Conservation (phyloP, 2,888 invertebrate species). For the Pocota personata region DNA sequence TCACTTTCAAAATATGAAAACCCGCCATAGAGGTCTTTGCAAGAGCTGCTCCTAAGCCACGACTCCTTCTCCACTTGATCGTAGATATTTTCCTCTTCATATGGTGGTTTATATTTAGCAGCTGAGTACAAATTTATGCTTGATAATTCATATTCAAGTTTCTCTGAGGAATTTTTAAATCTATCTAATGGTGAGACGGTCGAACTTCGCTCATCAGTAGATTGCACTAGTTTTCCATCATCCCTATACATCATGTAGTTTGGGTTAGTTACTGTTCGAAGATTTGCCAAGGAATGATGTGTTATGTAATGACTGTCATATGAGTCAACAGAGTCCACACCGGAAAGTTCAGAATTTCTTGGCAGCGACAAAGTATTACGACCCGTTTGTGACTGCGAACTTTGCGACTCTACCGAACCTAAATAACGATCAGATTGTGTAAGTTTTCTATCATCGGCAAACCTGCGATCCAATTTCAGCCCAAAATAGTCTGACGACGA, state of each 20-base stretch:
- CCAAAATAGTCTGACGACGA: slow-evolving; percentile 82
- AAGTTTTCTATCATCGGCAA: slow-evolving; percentile 77
- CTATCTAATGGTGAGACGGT: slow-evolving; percentile 77
- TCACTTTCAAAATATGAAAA: slow-evolving; percentile 85
- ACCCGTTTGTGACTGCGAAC: slow-evolving; percentile 77
- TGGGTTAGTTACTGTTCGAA: slow-evolving; percentile 68
- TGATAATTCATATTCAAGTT: slow-evolving; percentile 85
- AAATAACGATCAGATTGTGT: slow-evolving; percentile 80
- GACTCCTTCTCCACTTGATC: slow-evolving; percentile 82
- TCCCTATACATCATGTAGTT: slow-evolving; percentile 78
- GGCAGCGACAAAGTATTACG: slow-evolving; percentile 81
- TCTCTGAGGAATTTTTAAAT: slow-evolving; percentile 80
- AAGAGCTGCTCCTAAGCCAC: slow-evolving; percentile 92
- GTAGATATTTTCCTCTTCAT: slow-evolving; percentile 80
- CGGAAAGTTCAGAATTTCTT: slow-evolving; percentile 81
- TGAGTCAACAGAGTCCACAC: slow-evolving; percentile 82
- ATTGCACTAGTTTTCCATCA: slow-evolving; percentile 80
- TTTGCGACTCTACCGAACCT: slow-evolving; percentile 81
- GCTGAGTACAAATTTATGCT: slow-evolving; percentile 85
- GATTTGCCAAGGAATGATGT: slow-evolving; percentile 79
- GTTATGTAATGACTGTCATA: slow-evolving; percentile 82
- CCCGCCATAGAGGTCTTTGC: slow-evolving; percentile 91
- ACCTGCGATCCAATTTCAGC: slow-evolving; percentile 76
- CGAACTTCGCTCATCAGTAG: slow-evolving; percentile 76
- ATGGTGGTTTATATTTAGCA: slow-evolving; percentile 78